Base-by-base conservation (phyloP, 2,888 invertebrate genomes). In the Brachyopa scutellaris region DNA sequence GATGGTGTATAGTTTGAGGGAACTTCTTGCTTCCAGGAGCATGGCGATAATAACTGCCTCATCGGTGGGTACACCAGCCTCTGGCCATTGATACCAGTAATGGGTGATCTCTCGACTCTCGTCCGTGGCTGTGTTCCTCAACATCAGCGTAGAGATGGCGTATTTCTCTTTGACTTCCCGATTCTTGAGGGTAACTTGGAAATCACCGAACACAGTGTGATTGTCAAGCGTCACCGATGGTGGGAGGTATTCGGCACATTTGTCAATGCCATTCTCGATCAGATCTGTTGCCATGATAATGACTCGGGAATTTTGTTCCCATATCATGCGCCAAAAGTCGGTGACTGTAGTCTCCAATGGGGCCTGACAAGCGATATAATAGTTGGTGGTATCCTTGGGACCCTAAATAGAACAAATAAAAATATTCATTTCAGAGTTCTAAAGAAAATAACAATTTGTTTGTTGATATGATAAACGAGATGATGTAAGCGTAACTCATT, bases 281-380 rank as follows among this genome's bases (percentile, higher is more conserved):
- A 97, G 93, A 90, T 96, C 96, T 0, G 97, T 97, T 29, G 97
- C 92, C 96, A 97, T 97, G 78, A 98, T 93, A 84, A 98, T 93
- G 38, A 97, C 95, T 86, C 96, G 93, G 9, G 94, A 93, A 90
- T 97, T 96, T 89, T 98, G 97, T 87, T 98, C 97, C 98, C 98
- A 98, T 57, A 97, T 93, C 98, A 98, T 97, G 42, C 96, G 93
- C 98, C 98, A 98, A 90, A 98, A 97, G 91, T 98, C 98, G 26
- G 92, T 92, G 0, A 97, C 94, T 0, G 97, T 98, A 84, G 94
- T 93, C 70, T 95, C 93, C 85, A 97, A 91, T 0, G 98, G 98
- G 7, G 96, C 97, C 90, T 98, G 98, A 86, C 96, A 96, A 13
- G 97, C 97, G 31, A 98, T 97, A 91, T 98, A 98, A 89, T 95